These are phyloP conservation scores for Gymnoscopelus braueri DNA, from an alignment of 2,797 vertebrate genomes.

Conservation along the genomic window DNA sequence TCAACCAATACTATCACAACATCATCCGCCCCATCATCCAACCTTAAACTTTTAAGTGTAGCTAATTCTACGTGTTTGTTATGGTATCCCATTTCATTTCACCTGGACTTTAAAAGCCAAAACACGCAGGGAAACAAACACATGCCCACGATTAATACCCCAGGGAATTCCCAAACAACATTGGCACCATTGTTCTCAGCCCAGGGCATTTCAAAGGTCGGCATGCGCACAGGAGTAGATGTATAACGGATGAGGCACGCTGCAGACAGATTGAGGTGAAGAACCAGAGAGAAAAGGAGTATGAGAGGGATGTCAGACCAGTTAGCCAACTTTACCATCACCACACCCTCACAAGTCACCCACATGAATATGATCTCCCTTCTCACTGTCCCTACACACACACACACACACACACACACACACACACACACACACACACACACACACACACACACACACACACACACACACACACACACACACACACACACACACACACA, in stretches of 20 bases:
- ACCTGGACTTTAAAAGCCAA: not conserved
- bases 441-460: slow-evolving; percentile 10
- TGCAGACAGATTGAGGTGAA: slow-evolving; percentile 14
- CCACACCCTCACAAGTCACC: slow-evolving; percentile 49
- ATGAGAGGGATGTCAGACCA: slow-evolving; percentile 56
- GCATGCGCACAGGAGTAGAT: not conserved
- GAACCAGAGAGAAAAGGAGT: slow-evolving; percentile 25
- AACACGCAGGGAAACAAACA: not conserved
- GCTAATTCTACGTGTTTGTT: too few relatives aligned
- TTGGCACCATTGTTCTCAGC: not conserved
- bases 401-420: slow-evolving; percentile 1
- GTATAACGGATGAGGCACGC: not conserved
- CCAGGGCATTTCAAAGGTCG: not conserved
- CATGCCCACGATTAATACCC: not conserved
- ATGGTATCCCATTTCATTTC: too few relatives aligned
- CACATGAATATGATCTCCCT: slow-evolving; percentile 62
- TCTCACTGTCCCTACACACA: slow-evolving; percentile 34
- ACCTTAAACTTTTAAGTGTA: too few relatives aligned
- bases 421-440: slow-evolving; percentile 6
- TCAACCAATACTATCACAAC: too few relatives aligned
- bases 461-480: not conserved
- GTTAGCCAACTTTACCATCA: slow-evolving; percentile 61
- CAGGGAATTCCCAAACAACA: not conserved
- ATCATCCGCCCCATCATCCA: too few relatives aligned
- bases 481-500: slow-evolving; percentile 14